Evolutionary conservation across 1,140 invertebrate genomes (phyloP), one percentile per base, ranked within the genome.

Genomic region (Trissolcus basalis): DNA sequence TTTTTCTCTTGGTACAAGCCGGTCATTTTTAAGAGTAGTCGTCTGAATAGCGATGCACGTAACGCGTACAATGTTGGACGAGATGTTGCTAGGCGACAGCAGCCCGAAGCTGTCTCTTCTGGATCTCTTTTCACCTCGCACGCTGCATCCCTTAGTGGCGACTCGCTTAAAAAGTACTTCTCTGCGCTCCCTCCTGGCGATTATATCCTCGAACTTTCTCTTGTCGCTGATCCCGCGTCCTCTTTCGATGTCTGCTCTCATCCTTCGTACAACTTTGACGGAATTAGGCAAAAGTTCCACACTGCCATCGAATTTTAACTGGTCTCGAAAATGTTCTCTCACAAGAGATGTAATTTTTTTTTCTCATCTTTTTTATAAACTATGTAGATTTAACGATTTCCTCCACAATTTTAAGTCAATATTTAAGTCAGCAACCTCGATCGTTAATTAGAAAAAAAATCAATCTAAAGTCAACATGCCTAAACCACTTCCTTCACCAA

Each of bases 31-130:
- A 27, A 27, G 19, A 27, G 19, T 27, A 6, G 19, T 27, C 19
- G 19, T 6, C 2, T 27, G 19, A 27, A 27, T 27, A 27, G 19
- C 19, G 19, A 45, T 19, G 49, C 39, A 45, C 35, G 44, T 39
- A 51, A 58, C 43, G 58, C 41, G 47, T 51, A 55, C 50, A 48
- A 60, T 49, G 65, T 64, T 55, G 51, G 51, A 45, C 67, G 59
- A 35, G 60, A 64, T 72, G 75, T 78, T 78, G 75, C 75, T 78
- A 78, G 64, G 75, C 75, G 69, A 78, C 75, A 56, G 19, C 19
- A 45, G 58, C 45, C 13, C 19, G 32, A 35, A 51, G 60, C 67
- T 71, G 43, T 65, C 60, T 56, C 27, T 69, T 69, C 50, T 44
- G 33, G 54, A 45, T 59, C 54, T 58, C 64, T 43, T 59, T 53